Percentiles rank a stretch among this genome's conserved stretches.
phyloP scores from a whole-genome alignment of 2,888 invertebrate species.

The Lissocephala sabroskyi region DNA sequence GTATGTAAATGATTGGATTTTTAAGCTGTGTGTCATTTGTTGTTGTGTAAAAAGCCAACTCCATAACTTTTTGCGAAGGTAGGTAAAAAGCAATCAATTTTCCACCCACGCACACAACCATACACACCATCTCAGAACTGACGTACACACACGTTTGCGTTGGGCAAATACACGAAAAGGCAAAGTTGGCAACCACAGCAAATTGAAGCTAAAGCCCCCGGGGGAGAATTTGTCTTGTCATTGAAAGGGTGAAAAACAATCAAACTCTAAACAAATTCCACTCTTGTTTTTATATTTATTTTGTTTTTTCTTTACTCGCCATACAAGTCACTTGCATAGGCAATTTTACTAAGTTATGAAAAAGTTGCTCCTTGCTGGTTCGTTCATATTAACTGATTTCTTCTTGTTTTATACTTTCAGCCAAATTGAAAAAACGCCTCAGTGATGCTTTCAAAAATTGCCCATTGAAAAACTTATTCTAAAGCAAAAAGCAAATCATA shows the following conservation, averaged over 20 bases:
- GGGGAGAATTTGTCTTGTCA: constrained; percentile 29
- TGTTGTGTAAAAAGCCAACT: constrained; percentile 19
- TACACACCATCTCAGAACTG: constrained; percentile 13
- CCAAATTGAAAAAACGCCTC: constrained; percentile 69
- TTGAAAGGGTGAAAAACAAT: constrained; percentile 27
- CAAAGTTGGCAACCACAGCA: constrained; percentile 35
- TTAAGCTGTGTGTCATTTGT: constrained; percentile 16
- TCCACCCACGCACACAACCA: constrained; percentile 19
- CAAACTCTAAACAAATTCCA: constrained; percentile 34
- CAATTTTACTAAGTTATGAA: constrained; percentile 31
- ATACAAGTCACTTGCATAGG: constrained; percentile 38
- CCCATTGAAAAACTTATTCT: constrained; percentile 67
- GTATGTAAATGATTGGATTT: neutral
- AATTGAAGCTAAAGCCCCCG: constrained; percentile 23
- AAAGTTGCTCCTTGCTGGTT: constrained; percentile 6
- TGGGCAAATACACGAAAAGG: constrained; percentile 13
- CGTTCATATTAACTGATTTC: constrained; percentile 35
- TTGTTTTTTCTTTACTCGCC: constrained; percentile 7
- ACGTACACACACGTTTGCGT: constrained; percentile 2
- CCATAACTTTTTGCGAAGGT: constrained; percentile 33
- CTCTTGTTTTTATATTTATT: constrained; percentile 29
- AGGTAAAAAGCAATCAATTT: constrained; percentile 34
- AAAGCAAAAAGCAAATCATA: constrained; percentile 24
- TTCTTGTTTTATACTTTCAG: constrained; percentile 61
- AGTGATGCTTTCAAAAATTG: constrained; percentile 70